Evolutionary conservation across 1,140 invertebrate species (phyloP), one percentile per base, ranked within the genome.

Genomic region (Scaptomyza hsui): DNA sequence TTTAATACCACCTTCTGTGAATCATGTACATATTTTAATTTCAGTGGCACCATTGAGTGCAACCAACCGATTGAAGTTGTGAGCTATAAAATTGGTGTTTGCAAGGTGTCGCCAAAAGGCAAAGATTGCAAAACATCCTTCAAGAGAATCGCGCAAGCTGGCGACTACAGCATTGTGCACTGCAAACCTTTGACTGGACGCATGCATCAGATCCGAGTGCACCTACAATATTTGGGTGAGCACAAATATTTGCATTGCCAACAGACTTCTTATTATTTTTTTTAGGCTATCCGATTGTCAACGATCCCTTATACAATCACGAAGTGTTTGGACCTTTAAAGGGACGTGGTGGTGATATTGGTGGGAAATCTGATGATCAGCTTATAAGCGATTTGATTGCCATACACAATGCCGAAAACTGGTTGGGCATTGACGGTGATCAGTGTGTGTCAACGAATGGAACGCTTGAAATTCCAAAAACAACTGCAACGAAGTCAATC

Each of bases 141-240:
- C 93, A 95, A 97, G 90, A 94, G 96, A 79, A 90, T 99, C 4
- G 97, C 96, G 48, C 96, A 93, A 92, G 97, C 98, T 92, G 93
- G 93, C 4, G 96, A 95, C 82, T 96, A 97, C 0, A 99, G 97
- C 82, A 96, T 99, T 16, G 98, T 99, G 1, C 93, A 96, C n/a
- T 99, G 98, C 92, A 95, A 95, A 76, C 97, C 98, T 0, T 95
- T 96, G 83, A 99, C 98, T 1, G 98, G 98, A 0, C 93, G 98
- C 67, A 99, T 99, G 95, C 98, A 99, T 92, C 98, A 99, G 92
- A 99, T 99, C 72, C 93, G 98, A 67, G 98, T 99, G 16, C 98
- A 99, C 92, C 94, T 99, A 19, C 98, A 99, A 91, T 99, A 97
- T 55, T 47, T 75, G 0, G 73, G 69, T 68, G 1, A 18, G 63